phyloP scores from a whole-genome alignment of 2,888 invertebrate genomes.

The Conomelus anceps region DNA sequence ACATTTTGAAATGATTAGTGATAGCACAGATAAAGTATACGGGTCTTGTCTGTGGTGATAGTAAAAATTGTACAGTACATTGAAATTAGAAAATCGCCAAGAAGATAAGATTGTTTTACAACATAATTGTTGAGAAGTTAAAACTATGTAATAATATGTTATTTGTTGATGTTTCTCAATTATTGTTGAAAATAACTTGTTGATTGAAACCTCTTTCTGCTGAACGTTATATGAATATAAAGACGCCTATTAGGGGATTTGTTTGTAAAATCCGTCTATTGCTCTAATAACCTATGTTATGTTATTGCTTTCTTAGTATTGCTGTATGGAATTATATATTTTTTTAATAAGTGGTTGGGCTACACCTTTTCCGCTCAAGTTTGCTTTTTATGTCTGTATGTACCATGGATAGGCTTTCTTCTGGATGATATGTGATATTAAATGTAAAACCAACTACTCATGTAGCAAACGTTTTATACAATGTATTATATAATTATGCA shows the following conservation, averaged over 20 bases:
- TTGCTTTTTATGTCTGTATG: neutral
- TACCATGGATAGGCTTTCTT: neutral
- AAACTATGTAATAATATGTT: neutral
- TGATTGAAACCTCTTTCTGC: neutral
- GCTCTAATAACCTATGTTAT: neutral
- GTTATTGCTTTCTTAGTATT: neutral
- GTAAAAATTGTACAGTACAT: neutral
- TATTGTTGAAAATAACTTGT: neutral
- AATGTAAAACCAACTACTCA: neutral
- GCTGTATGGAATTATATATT: no score
- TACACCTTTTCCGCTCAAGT: neutral
- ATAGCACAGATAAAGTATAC: neutral
- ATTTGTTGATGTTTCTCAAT: neutral
- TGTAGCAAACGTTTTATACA: no score
- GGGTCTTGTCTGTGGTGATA: neutral
- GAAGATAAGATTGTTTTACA: neutral
- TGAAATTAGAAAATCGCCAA: neutral
- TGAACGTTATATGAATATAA: neutral
- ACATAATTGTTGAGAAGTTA: neutral
- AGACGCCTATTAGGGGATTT: neutral
- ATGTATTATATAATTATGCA: neutral
- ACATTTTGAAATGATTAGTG: no score
- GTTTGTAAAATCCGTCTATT: neutral
- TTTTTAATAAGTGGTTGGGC: neutral
- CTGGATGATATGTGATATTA: neutral